A percentile compares a stretch with the other conserved stretches of the same genome.
Evolutionary conservation across 1,140 invertebrate species (phyloP).

Genomic region (Thalassaphorura encarpata): DNA sequence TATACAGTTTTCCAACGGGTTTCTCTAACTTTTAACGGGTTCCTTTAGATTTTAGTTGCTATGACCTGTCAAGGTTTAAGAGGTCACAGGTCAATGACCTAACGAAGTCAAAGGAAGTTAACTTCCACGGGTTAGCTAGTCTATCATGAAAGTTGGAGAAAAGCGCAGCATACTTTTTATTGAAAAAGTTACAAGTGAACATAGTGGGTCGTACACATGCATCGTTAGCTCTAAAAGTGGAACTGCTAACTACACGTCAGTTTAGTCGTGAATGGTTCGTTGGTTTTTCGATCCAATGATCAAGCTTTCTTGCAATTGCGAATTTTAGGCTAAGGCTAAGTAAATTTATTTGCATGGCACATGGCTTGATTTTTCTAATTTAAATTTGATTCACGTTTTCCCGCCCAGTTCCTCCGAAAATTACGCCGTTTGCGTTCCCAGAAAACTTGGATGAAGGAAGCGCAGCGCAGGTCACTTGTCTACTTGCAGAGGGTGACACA

Average conservation of each 20-base stretch:
- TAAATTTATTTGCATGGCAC: no score
- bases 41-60: no score
- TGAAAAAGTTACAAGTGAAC: conserved; percentile 49
- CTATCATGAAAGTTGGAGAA: conserved; percentile 36
- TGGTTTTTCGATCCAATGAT: no score
- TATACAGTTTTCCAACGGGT: no score
- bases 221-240: not conserved
- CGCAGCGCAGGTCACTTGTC: conserved; percentile 50
- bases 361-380: not conserved
- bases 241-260: not conserved
- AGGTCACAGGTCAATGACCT: no score
- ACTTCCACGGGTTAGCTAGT: no score
- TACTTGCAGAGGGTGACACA: conserved; percentile 52
- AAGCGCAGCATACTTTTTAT: conserved; percentile 61
- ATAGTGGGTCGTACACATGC: conserved; percentile 2
- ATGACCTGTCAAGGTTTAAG: no score
- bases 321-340: no score
- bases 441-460: conserved; percentile 48
- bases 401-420: conserved; percentile 50
- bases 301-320: no score
- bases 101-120: no score
- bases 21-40: no score
- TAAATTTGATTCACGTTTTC: not conserved
- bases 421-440: conserved; percentile 50
- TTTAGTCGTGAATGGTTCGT: not conserved